A percentile compares a stretch with the other conserved stretches of the same genome.
phyloP scores from a whole-genome alignment of 2,113 vertebrate genomes.

The Campylomormyrus numenius region DNA sequence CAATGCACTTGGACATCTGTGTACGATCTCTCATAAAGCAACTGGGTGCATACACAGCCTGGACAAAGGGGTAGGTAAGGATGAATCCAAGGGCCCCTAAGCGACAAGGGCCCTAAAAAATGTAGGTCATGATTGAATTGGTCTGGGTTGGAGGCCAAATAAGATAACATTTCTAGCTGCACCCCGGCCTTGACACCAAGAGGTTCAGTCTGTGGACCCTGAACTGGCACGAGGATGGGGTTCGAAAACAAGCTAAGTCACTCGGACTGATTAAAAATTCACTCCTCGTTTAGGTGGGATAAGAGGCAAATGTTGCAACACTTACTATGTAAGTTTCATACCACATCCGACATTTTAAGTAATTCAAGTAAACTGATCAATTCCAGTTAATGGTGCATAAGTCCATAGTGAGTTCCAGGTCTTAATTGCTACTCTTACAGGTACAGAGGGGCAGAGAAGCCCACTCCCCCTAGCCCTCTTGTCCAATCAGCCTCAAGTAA shows the following conservation, averaged over 20 bases:
- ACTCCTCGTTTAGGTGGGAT: not conserved
- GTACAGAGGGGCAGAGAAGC: not conserved
- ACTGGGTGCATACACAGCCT: not conserved
- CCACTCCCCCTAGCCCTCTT: not conserved
- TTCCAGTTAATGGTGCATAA: not conserved
- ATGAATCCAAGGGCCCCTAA: not conserved
- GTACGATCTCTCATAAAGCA: not conserved
- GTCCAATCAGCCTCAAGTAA: constrained; percentile 1
- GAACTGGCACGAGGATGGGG: not conserved
- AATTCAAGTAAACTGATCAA: not conserved
- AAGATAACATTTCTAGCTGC: not conserved
- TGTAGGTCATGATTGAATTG: not conserved
- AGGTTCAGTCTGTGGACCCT: not conserved
- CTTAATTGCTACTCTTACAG: not conserved
- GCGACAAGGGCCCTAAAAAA: not conserved
- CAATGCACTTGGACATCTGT: not conserved
- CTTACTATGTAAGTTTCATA: not conserved
- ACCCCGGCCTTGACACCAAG: not conserved
- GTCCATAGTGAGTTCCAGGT: not conserved
- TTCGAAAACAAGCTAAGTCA: not conserved
- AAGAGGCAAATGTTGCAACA: not conserved
- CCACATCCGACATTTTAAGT: not conserved
- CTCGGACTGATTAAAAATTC: not conserved
- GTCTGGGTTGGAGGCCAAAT: not conserved
- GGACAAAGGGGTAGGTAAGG: not conserved